Percentiles rank a stretch among this genome's conserved stretches.
These are phyloP conservation scores for Triops longicaudatus DNA, from an alignment of 1,140 invertebrate genomes.

Conservation along the genomic window DNA sequence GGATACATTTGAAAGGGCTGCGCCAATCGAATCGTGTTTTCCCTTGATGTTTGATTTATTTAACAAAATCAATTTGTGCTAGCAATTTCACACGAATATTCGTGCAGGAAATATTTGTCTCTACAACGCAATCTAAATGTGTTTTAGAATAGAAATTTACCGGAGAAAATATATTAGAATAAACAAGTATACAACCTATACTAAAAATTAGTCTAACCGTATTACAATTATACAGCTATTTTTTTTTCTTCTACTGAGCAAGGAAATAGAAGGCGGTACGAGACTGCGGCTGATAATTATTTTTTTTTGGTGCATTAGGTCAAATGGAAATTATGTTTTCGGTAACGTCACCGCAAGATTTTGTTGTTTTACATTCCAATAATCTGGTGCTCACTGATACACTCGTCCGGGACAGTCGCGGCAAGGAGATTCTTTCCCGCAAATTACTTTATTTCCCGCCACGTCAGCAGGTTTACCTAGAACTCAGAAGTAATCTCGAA, in stretches of 20 bases:
- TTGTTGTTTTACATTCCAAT: constrained; percentile 82
- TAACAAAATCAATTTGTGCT: too few species aligned
- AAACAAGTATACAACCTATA: too few species aligned
- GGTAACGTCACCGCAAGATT: constrained; percentile 72
- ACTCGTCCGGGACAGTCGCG: constrained; percentile 49
- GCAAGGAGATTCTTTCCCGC: constrained; percentile 48
- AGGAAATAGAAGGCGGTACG: too few species aligned
- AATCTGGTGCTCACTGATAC: constrained; percentile 80
- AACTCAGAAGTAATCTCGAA: constrained; percentile 50
- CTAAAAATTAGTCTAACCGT: too few species aligned
- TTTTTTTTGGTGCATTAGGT: constrained; percentile 34
- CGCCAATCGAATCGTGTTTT: background rate
- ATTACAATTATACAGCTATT: too few species aligned
- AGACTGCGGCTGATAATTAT: background rate
- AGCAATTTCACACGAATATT: too few species aligned
- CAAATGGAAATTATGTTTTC: constrained; percentile 42
- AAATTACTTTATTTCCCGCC: constrained; percentile 68
- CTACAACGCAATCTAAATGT: background rate
- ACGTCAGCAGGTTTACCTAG: constrained; percentile 76
- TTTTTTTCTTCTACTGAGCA: too few species aligned
- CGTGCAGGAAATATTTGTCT: background rate
- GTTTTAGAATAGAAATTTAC: background rate
- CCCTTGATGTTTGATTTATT: background rate
- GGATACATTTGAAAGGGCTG: background rate
- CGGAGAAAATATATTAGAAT: too few species aligned